Evolutionary conservation across 2,797 vertebrate species (phyloP).

Genomic region (Ctenosaura bakeri): DNA sequence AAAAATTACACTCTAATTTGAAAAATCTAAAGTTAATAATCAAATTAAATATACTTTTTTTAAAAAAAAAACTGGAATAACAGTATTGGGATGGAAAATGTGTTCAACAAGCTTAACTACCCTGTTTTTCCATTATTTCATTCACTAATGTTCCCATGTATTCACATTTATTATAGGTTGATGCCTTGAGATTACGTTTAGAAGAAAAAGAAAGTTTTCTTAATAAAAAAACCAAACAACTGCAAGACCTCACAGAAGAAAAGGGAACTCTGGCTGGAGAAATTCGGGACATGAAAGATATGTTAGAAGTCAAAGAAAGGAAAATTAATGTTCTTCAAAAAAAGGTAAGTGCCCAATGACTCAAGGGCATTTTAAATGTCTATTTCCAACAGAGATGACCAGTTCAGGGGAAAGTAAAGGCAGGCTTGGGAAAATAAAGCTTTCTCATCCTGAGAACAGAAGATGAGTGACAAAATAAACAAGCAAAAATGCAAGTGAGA

Average conservation of each 20-base stretch:
- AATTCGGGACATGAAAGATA: conserved; percentile 99
- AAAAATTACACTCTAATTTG: not conserved
- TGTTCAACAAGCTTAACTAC: not conserved
- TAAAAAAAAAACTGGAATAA: not conserved
- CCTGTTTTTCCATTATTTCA: not conserved
- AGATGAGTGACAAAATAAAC: not conserved
- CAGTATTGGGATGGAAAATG: not conserved
- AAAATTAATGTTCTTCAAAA: conserved; percentile 99
- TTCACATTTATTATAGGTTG: conserved; percentile 85
- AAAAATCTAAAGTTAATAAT: not conserved
- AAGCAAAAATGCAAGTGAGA: not conserved
- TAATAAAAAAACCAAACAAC: conserved; percentile 98
- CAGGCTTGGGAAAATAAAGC: not conserved
- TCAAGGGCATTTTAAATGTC: not conserved
- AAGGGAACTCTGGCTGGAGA: conserved; percentile 97
- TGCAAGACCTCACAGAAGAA: conserved; percentile 98
- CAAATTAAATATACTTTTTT: conserved; percentile 11
- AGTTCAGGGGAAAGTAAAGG: not conserved
- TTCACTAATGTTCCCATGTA: not conserved
- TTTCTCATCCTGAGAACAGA: no score
- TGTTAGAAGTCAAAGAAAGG: conserved; percentile 98
- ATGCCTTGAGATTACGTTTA: conserved; percentile 93
- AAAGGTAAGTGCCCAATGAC: conserved; percentile 85
- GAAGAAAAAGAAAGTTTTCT: conserved; percentile 99
- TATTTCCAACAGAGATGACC: not conserved